A percentile compares a stretch with the other conserved stretches of the same genome.
phyloP scores from a whole-genome alignment of 2,888 invertebrate species.

The Griposia aprilina region DNA sequence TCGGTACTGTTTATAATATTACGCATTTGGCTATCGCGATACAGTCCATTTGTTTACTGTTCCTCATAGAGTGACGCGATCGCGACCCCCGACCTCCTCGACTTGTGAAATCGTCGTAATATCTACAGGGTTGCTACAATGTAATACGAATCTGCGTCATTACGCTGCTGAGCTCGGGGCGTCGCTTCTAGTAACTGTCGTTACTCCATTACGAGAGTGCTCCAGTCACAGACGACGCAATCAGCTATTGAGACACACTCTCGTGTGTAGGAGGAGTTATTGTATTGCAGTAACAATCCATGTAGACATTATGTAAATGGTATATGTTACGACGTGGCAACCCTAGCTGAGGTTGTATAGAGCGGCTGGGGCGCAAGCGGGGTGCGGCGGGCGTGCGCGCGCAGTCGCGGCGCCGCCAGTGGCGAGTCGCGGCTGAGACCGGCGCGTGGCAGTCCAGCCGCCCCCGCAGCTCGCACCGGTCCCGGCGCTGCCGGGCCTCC shows the following conservation, averaged over 20 bases:
- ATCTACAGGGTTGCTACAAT: conserved; percentile 68
- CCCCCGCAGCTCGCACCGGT: conserved; percentile 88
- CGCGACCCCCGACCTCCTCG: conserved; percentile 71
- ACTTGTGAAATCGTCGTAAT: conserved; percentile 71
- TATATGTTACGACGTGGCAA: conserved; percentile 72
- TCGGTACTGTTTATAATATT: conserved; percentile 38
- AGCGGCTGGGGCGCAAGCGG: conserved; percentile 69
- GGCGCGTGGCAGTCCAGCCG: conserved; percentile 85
- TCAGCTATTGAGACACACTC: conserved; percentile 57
- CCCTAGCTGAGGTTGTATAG: conserved; percentile 84
- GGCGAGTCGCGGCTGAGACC: conserved; percentile 75
- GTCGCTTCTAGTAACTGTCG: conserved; percentile 36
- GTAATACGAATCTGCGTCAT: conserved; percentile 44
- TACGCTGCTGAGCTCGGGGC: conserved; percentile 18
- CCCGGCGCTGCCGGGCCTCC: conserved; percentile 88
- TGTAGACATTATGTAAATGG: conserved; percentile 68
- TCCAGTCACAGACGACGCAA: conserved; percentile 47
- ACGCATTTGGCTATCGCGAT: conserved; percentile 66
- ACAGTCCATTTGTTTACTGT: conserved; percentile 67
- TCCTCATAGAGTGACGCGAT: conserved; percentile 64
- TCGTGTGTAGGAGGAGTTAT: conserved; percentile 48
- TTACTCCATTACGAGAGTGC: conserved; percentile 46
- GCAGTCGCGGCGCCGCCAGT: conserved; percentile 62
- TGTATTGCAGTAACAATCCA: conserved; percentile 57
- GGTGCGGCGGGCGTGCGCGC: conserved; percentile 69